These are phyloP conservation scores for Zalophus californianus DNA, from an alignment of 2,797 vertebrate species.

Conservation along the genomic window DNA sequence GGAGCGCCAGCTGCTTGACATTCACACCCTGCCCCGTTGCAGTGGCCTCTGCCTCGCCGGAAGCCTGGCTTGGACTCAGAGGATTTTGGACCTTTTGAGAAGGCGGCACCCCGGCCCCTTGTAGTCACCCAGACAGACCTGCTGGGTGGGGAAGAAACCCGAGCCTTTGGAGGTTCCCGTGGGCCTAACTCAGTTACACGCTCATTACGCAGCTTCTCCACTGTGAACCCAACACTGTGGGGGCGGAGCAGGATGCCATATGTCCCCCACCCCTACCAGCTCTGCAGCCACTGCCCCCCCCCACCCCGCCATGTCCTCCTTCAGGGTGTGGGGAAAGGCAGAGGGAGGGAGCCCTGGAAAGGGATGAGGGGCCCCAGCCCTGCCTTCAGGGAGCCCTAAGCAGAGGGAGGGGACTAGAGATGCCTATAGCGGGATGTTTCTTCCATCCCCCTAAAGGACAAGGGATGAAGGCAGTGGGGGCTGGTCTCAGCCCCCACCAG, in stretches of 20 bases:
- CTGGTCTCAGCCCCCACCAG: rapidly evolving
- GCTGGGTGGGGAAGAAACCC: conserved; percentile 81
- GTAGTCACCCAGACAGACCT: conserved; percentile 77
- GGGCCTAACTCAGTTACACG: conserved; percentile 86
- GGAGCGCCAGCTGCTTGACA: not conserved
- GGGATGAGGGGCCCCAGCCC: not conserved
- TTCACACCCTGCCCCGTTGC: not conserved
- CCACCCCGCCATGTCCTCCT: not conserved
- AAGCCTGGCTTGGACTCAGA: conserved; percentile 47
- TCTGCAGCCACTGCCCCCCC: not conserved
- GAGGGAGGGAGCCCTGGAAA: not conserved
- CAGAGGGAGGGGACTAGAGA: not conserved
- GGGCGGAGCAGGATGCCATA: rapidly evolving
- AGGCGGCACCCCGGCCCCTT: conserved; percentile 62
- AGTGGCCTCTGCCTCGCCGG: not conserved
- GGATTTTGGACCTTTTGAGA: conserved; percentile 64
- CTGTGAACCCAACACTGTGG: conserved; percentile 43
- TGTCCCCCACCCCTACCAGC: not conserved
- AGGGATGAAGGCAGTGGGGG: not conserved
- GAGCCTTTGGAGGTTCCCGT: conserved; percentile 82
- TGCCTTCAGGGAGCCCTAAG: not conserved
- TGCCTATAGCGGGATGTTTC: not conserved
- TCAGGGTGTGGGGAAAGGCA: not conserved
- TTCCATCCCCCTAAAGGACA: not conserved
- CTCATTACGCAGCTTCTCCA: conserved; percentile 82